Conservation (phyloP, 1,140 invertebrate species). For the Drosophila sproati region DNA sequence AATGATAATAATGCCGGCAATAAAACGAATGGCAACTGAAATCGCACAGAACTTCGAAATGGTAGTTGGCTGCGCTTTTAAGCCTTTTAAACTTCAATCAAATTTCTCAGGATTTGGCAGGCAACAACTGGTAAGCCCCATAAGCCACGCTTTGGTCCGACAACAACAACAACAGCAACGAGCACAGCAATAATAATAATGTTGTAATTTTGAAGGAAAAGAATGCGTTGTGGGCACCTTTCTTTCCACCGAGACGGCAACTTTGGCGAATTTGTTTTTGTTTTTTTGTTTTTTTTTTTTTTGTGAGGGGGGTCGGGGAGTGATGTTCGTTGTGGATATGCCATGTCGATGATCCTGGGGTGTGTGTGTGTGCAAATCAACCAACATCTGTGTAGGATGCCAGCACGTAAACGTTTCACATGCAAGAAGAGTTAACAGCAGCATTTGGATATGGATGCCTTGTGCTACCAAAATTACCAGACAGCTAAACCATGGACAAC, state of each 20-base stretch:
- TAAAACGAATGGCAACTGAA: conserved; percentile 80
- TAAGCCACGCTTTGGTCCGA: conserved; percentile 44
- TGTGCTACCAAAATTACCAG: conserved; percentile 58
- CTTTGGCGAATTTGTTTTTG: conserved; percentile 7
- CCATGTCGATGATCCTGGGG: conserved; percentile 8
- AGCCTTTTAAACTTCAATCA: conserved; percentile 77
- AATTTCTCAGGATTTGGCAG: conserved; percentile 71
- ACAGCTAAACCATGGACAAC: conserved; percentile 12
- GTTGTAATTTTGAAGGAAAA: conserved; percentile 72
- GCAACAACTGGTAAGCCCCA: conserved; percentile 16
- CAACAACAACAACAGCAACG: conserved; percentile 16
- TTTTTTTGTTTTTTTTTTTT: too few species aligned
- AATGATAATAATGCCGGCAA: conserved; percentile 78
- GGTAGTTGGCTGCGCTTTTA: conserved; percentile 75
- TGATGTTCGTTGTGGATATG: not conserved
- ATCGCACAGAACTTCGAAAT: conserved; percentile 57
- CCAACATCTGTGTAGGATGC: conserved; percentile 60
- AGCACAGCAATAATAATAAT: conserved; percentile 68
- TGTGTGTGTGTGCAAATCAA: conserved; percentile 6
- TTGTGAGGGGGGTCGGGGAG: not conserved
- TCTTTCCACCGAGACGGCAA: conserved; percentile 37
- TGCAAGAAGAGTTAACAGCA: conserved; percentile 45
- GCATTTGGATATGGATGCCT: conserved; percentile 28
- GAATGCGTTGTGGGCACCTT: conserved; percentile 62
- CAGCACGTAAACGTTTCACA: conserved; percentile 78